Percentiles rank a stretch among this genome's conserved stretches.
phyloP scores from a whole-genome alignment of 1,140 invertebrate genomes.

The Lamellibrachia luymesi region DNA sequence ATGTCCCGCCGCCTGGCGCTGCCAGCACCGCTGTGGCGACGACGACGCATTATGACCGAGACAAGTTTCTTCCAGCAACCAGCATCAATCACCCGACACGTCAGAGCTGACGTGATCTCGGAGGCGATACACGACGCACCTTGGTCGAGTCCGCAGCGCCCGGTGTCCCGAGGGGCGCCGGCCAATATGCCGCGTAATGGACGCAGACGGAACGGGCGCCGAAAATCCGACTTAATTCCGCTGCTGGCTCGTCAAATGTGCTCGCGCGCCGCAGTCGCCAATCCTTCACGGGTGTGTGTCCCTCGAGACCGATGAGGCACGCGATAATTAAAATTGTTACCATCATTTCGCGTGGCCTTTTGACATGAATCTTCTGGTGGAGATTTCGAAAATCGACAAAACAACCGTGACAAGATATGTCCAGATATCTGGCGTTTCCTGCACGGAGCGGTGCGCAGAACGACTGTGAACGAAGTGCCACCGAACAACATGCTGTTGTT shows the following conservation, averaged over 20 bases:
- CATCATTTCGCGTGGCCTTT: background rate
- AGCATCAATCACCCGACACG: background rate
- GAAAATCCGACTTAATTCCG: constrained; percentile 4
- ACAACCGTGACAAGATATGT: background rate
- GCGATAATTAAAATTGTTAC: constrained; percentile 1
- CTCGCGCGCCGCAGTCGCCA: background rate
- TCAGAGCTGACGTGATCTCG: background rate
- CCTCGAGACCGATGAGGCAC: background rate
- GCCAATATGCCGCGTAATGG: constrained; percentile 3
- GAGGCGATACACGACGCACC: background rate
- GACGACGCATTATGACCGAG: background rate
- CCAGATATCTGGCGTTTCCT: background rate
- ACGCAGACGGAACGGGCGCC: background rate
- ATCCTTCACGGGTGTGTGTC: background rate
- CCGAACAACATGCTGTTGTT: background rate
- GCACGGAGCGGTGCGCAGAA: background rate
- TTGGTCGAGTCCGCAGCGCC: background rate
- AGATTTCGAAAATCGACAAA: background rate
- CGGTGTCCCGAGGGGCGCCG: too few relatives aligned
- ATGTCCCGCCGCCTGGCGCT: too few relatives aligned
- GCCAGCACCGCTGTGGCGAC: background rate
- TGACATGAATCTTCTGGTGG: background rate
- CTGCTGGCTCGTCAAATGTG: background rate
- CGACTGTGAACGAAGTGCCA: background rate
- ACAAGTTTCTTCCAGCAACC: background rate